Percentiles rank a stretch among this genome's conserved stretches.
These are phyloP conservation scores for Sweltsa coloradensis DNA, from an alignment of 1,140 invertebrate species.

Conservation along the genomic window DNA sequence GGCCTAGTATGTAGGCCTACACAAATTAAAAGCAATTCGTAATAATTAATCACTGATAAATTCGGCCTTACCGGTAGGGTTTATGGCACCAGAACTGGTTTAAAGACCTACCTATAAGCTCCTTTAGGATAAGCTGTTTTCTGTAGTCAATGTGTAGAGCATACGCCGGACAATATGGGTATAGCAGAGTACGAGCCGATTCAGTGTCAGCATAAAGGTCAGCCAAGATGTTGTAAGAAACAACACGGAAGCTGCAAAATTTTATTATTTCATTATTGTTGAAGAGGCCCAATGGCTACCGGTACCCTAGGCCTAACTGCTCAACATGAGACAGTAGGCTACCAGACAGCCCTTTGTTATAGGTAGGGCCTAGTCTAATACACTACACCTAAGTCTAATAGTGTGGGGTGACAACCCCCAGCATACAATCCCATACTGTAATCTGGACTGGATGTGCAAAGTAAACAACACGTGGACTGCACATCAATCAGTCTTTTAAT, in stretches of 20 bases:
- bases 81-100: too few species aligned
- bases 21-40: conserved; percentile 13
- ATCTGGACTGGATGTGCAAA: too few species aligned
- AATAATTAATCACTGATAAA: too few species aligned
- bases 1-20: neutral
- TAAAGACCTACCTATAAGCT: conserved; percentile 53
- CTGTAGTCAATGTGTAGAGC: conserved; percentile 73
- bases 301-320: neutral
- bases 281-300: neutral
- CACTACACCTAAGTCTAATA: neutral
- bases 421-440: neutral
- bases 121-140: conserved; percentile 70
- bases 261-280: conserved; percentile 9
- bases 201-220: conserved; percentile 77
- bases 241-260: conserved; percentile 58
- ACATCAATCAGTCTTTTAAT: too few species aligned
- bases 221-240: conserved; percentile 82
- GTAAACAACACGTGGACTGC: too few species aligned
- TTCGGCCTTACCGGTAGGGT: too few species aligned
- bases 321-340: neutral
- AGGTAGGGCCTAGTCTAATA: neutral
- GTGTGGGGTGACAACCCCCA: neutral
- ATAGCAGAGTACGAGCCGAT: conserved; percentile 53
- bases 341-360: neutral
- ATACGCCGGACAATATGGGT: conserved; percentile 67